A percentile compares a stretch with the other conserved stretches of the same genome.
Evolutionary conservation across 2,797 vertebrate species (phyloP).

Genomic region (Scarus forsteni): DNA sequence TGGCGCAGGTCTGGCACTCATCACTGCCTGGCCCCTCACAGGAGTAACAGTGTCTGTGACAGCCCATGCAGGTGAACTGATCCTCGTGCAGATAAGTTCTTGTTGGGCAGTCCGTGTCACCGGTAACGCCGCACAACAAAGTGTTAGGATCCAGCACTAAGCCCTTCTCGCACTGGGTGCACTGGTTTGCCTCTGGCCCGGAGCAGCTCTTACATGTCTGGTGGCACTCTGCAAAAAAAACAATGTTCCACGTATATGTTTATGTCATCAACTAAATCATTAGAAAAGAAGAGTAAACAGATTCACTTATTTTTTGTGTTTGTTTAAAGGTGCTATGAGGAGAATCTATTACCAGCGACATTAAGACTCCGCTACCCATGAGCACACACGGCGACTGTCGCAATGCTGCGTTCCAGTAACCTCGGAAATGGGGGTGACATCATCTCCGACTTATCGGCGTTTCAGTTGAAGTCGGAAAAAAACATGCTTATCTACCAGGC

Average conservation of each 20-base stretch:
- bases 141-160: slow-evolving; percentile 84
- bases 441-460: no score
- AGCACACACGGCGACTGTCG: no score
- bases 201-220: slow-evolving; percentile 83
- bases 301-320: no score
- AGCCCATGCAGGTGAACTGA: slow-evolving; percentile 85
- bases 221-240: slow-evolving; percentile 81
- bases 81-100: slow-evolving; percentile 83
- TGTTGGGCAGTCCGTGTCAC: slow-evolving; percentile 79
- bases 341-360: no score
- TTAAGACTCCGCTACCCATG: no score
- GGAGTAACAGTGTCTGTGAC: slow-evolving; percentile 80
- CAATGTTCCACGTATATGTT: not conserved
- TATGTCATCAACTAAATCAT: no score
- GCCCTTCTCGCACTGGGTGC: slow-evolving; percentile 81
- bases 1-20: slow-evolving; percentile 79
- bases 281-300: no score
- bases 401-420: no score
- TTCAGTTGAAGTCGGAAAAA: no score
- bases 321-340: no score
- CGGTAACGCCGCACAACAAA: slow-evolving; percentile 79
- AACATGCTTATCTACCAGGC: no score
- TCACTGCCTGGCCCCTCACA: slow-evolving; percentile 74
- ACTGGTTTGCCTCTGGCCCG: slow-evolving; percentile 82
- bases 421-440: no score